Percentiles rank a stretch among this genome's conserved stretches.
Evolutionary conservation across 2,888 invertebrate genomes (phyloP).

Genomic region (Chrysotoxum bicinctum): DNA sequence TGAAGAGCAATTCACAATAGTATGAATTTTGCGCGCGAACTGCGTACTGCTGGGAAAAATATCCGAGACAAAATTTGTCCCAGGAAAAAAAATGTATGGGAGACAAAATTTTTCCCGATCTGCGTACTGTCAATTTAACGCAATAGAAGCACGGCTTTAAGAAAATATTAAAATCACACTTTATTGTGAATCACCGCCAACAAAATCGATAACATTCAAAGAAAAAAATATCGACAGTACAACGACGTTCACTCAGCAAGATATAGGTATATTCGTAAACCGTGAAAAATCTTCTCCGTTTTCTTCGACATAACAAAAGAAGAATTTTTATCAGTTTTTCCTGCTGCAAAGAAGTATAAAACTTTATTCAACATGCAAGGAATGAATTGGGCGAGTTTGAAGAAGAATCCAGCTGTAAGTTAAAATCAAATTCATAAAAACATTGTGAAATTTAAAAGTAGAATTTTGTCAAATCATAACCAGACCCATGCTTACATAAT

Average conservation of each 20-base stretch:
- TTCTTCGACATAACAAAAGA: constrained; percentile 48
- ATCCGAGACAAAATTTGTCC: too few species aligned
- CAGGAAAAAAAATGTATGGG: too few species aligned
- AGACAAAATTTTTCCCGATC: too few species aligned
- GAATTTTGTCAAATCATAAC: background rate
- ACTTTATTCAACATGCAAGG: constrained; percentile 86
- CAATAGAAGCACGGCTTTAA: background rate
- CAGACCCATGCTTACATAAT: constrained; percentile 51
- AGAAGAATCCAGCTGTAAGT: constrained; percentile 91
- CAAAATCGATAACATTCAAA: constrained; percentile 40
- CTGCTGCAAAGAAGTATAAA: background rate
- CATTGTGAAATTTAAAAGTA: background rate
- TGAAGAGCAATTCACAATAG: too few species aligned
- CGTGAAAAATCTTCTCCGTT: constrained; percentile 36
- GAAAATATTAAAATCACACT: background rate
- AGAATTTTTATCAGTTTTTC: constrained; percentile 28
- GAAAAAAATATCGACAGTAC: constrained; percentile 43
- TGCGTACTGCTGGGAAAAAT: too few species aligned
- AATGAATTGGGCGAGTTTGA: constrained; percentile 86
- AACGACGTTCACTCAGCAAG: constrained; percentile 1
- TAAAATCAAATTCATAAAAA: background rate
- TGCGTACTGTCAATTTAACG: background rate
- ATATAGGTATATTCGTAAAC: constrained; percentile 7
- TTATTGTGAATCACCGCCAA: background rate
- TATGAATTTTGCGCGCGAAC: too few species aligned